phyloP scores from a whole-genome alignment of 2,113 vertebrate species.

The Syngnathus floridae region DNA sequence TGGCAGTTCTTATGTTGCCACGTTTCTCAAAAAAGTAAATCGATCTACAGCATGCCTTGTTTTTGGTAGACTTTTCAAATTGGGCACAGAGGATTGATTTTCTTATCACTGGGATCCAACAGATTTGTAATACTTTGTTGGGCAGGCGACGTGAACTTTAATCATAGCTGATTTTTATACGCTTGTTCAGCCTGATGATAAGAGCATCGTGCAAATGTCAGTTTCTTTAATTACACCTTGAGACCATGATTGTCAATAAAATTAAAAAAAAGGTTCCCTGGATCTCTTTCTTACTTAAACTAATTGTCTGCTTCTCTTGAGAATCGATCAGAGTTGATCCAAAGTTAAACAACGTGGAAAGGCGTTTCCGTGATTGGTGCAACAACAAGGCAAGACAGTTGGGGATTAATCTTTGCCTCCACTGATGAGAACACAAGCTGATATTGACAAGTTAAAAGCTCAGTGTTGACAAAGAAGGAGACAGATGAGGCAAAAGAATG shows the following conservation, averaged over 20 bases:
- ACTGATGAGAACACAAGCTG: conserved; percentile 26
- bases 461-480: background rate
- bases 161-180: conserved; percentile 36
- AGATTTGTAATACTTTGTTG: conserved; percentile 21
- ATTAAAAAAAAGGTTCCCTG: background rate
- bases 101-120: conserved; percentile 26
- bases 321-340: conserved; percentile 7
- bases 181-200: conserved; percentile 10
- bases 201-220: conserved; percentile 26
- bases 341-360: background rate
- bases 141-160: conserved; percentile 20
- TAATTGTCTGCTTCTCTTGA: conserved; percentile 1
- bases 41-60: background rate
- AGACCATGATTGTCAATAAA: background rate
- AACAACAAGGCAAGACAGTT: conserved; percentile 21
- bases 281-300: conserved; percentile 2
- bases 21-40: background rate
- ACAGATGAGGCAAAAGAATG: background rate
- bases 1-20: background rate
- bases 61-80: background rate
- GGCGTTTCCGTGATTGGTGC: conserved; percentile 21
- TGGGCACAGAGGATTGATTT: background rate
- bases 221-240: conserved; percentile 8
- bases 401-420: conserved; percentile 33
- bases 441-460: conserved; percentile 25